phyloP scores from a whole-genome alignment of 1,140 invertebrate species.

The Venturia canescens region DNA sequence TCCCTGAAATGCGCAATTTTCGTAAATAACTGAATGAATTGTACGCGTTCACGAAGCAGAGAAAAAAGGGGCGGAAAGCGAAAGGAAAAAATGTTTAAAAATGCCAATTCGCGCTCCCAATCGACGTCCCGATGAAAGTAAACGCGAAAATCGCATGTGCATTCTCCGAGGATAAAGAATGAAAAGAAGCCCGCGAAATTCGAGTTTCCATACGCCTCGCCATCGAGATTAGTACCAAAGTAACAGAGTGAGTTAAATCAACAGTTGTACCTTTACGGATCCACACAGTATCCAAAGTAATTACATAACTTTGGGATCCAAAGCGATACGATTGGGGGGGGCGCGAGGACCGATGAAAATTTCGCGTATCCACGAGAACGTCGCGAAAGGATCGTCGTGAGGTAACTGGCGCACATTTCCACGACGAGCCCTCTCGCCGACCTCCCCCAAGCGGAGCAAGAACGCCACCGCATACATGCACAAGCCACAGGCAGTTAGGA shows the following conservation, averaged over 20 bases:
- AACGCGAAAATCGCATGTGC: too few species aligned
- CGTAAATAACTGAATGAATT: too few species aligned
- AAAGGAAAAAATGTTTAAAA: too few species aligned
- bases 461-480: not conserved
- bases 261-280: not conserved
- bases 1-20: too few species aligned
- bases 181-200: too few species aligned
- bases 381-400: conserved; percentile 36
- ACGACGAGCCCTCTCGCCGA: conserved; percentile 29
- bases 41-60: too few species aligned
- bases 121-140: too few species aligned
- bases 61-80: too few species aligned
- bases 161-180: too few species aligned
- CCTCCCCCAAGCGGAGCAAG: not conserved
- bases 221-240: not conserved
- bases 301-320: not conserved
- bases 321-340: not conserved
- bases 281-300: not conserved
- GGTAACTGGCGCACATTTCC: conserved; percentile 31
- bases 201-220: too few species aligned
- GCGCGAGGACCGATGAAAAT: not conserved
- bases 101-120: too few species aligned
- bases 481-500: conserved; percentile 6
- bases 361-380: conserved; percentile 29
- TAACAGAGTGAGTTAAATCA: not conserved